phyloP scores from a whole-genome alignment of 2,113 vertebrate genomes.

The Cyphomyrus discorhynchus region DNA sequence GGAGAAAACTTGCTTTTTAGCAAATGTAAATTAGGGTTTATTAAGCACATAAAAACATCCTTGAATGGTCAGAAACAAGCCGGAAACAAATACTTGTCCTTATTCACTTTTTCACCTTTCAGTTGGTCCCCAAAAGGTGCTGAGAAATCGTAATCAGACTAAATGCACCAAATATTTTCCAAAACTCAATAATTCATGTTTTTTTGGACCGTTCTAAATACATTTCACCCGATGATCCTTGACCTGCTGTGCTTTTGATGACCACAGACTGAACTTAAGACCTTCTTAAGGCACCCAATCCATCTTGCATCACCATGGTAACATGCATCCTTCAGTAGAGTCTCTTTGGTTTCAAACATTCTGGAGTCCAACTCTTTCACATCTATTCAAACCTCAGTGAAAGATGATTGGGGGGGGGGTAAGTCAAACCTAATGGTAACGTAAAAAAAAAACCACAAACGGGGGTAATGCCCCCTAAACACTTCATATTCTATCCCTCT shows the following conservation, averaged over 20 bases:
- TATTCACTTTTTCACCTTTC: neutral
- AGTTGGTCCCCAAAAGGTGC: slow-evolving; percentile 14
- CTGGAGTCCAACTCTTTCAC: slow-evolving; percentile 21
- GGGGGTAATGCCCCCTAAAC: neutral
- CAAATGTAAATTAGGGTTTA: slow-evolving; percentile 20
- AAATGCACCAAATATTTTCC: neutral
- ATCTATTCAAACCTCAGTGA: slow-evolving; percentile 14
- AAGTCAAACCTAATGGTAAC: neutral
- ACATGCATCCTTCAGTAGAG: neutral
- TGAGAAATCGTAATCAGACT: neutral
- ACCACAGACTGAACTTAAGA: slow-evolving; percentile 4
- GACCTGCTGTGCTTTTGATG: slow-evolving; percentile 11
- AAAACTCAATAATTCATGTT: slow-evolving; percentile 6
- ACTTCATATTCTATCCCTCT: slow-evolving; percentile 23
- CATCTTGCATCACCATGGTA: neutral
- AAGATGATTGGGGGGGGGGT: neutral
- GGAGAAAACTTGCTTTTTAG: slow-evolving; percentile 12
- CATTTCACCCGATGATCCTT: neutral
- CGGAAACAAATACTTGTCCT: neutral
- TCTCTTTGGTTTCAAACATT: slow-evolving; percentile 27
- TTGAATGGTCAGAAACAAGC: slow-evolving; percentile 7
- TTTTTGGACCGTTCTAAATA: slow-evolving; percentile 3
- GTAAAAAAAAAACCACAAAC: neutral
- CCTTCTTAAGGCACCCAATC: slow-evolving; percentile 23
- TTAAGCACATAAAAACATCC: slow-evolving; percentile 21